A percentile compares a stretch with the other conserved stretches of the same genome.
Evolutionary conservation across 1,140 invertebrate genomes (phyloP).

Genomic region (Leptinotarsa defecta): DNA sequence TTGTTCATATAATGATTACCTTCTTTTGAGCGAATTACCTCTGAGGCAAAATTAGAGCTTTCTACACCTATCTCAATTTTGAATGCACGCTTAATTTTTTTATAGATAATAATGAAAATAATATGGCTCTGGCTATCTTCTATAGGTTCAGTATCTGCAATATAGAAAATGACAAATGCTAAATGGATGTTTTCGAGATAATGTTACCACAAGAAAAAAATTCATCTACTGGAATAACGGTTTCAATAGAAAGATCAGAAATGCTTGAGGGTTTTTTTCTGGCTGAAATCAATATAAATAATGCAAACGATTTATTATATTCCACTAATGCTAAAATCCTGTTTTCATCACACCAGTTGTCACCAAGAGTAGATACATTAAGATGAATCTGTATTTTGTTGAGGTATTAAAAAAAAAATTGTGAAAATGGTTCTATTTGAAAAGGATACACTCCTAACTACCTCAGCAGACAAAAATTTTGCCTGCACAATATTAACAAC

Average conservation of each 20-base stretch:
- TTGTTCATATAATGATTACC: conserved; percentile 50
- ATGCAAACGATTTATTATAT: conserved; percentile 65
- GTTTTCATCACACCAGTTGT: conserved; percentile 53
- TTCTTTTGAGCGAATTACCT: conserved; percentile 59
- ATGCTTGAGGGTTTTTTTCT: conserved; percentile 67
- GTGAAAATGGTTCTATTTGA: background rate
- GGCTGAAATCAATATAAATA: conserved; percentile 67
- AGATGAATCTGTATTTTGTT: conserved; percentile 49
- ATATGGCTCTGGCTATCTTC: conserved; percentile 61
- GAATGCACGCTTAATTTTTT: conserved; percentile 64
- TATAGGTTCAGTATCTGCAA: conserved; percentile 62
- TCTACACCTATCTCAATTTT: conserved; percentile 67
- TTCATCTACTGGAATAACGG: conserved; percentile 74
- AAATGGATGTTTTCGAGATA: background rate
- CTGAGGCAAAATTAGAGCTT: conserved; percentile 67
- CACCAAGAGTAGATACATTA: conserved; percentile 48
- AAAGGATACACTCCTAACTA: conserved; percentile 55
- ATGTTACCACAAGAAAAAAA: conserved; percentile 76
- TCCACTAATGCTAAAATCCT: conserved; percentile 70
- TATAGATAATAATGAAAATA: conserved; percentile 64
- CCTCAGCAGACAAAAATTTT: conserved; percentile 51
- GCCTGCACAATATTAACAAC: conserved; percentile 51
- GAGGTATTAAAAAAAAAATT: conserved; percentile 35
- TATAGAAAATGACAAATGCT: background rate
- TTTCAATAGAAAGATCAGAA: conserved; percentile 73